Base-by-base conservation (phyloP, 2,113 vertebrate genomes). In the Noturus placidus region DNA sequence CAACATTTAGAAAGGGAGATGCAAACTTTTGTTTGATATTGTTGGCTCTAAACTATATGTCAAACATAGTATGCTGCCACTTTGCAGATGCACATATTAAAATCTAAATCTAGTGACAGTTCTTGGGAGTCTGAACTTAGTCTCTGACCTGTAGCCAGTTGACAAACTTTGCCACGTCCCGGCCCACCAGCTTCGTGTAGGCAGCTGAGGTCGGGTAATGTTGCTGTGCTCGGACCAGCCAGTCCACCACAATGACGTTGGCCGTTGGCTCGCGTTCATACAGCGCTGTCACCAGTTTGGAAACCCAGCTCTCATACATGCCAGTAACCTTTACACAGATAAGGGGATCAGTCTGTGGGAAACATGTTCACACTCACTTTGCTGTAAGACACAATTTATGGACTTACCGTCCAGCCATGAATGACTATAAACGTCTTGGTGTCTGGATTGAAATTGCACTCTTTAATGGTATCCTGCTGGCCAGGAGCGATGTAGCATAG, bases 261-360 rank as follows among this genome's bases (percentile, higher is more conserved):
- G 97, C 96, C 6, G 91, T 91, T 0, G 97, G 97, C 52, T 96
- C 98, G 3, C 98, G 96, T 88, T 96, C 96, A 83, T 97, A 97
- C 67, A 99, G 92, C 0, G 98, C 98, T 0, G 94, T 94, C 90
- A 99, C 98, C 88, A 99, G 94, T 88, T 99, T 99, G 0, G 97
- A 95, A 86, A 99, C 95, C 98, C 98, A 99, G 22, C 96, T 98
- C 92, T 99, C 98, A 91, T 96, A 99, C 97, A 99, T 97, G n/a
- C 98, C 98, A 4, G 97, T 99, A 27, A 99, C 97, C 98, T 99
- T 63, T 33, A 91, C 77, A 78, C 17, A 81, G 56, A 86, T n/a
- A 22, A 30, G 22, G 42, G 33, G 0, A 38, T 88, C 79, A 88
- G 82, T 22, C 1, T 76, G 82, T 84, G 78, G 35, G 83, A 46